Evolutionary conservation across 2,797 vertebrate genomes (phyloP), one percentile per base, ranked within the genome.

Genomic region (Molossus molossus): DNA sequence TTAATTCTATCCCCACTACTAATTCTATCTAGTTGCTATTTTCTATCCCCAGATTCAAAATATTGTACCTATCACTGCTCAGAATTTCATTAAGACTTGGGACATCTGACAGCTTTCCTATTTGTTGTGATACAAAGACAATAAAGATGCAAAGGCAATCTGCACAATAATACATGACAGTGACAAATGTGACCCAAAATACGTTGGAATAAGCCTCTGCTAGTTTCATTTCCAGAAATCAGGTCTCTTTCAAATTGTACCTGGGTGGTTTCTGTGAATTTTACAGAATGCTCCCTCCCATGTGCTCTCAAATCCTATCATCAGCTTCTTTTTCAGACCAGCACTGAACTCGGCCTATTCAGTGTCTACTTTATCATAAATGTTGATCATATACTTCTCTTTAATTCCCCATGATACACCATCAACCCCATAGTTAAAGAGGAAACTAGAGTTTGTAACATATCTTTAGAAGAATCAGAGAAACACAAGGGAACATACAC

Each of bases 11-110:
- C 33, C 33, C 33, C 33, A 33, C 13, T 83, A 58, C 64, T 81
- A 60, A 84, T 95, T 83, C 11, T 13, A 87, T 48, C 25, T 84
- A 64, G 14, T 64, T 91, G 80, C 23, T 95, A 69, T 37, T 92
- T 94, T 83, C 14, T 90, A 69, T 58, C 40, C 55, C n/a, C 5
- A 60, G 18, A 88, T 93, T 70, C 65, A 93, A 84, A 91, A 80
- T 83, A 80, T 21, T 80, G 21, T 77, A 50, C 2, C 7, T 60
- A 73, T 14, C 20, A 84, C 27, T 77, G 29, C 20, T 84, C 45
- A 79, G 45, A 92, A 90, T 87, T 87, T 72, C 11, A 37, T 0
- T 87, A 13, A 60, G 25, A 65, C 4, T 87, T 87, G 5, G 9
- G 37, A 48, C 15, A 40, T 33, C 40, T 29, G 1, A 73, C 58